Evolutionary conservation across 2,113 vertebrate species (phyloP).

Genomic region (Kryptolebias marmoratus): DNA sequence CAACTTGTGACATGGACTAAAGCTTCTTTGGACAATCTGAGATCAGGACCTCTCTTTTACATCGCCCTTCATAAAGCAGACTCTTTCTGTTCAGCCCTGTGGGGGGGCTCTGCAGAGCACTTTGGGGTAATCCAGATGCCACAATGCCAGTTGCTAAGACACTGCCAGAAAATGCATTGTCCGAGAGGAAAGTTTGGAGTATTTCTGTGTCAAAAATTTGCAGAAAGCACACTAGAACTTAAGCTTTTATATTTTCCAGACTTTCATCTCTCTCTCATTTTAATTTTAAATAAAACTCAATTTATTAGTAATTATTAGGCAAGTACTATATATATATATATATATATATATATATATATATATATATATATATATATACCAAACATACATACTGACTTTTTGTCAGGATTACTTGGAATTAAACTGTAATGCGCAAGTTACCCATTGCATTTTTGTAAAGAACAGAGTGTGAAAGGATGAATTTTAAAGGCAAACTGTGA

Average conservation of each 20-base stretch:
- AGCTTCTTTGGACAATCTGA: constrained; percentile 35
- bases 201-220: neutral
- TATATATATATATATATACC: too few species aligned
- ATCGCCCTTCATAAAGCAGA: constrained; percentile 33
- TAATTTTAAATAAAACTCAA: too few species aligned
- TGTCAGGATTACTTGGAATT: too few species aligned
- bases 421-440: too few species aligned
- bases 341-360: too few species aligned
- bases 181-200: constrained; percentile 2
- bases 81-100: constrained; percentile 38
- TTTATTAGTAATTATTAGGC: neutral
- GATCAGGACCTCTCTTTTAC: constrained; percentile 49
- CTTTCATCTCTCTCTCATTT: too few species aligned
- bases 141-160: constrained; percentile 75
- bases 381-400: neutral
- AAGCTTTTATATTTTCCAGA: too few species aligned
- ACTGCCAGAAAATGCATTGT: constrained; percentile 64
- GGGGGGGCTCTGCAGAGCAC: constrained; percentile 62
- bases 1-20: constrained; percentile 14
- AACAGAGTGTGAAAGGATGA: too few species aligned
- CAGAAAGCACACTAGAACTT: neutral
- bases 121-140: constrained; percentile 71
- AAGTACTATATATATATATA: neutral
- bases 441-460: too few species aligned
- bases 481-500: too few species aligned